Conservation (phyloP, 2,797 vertebrate species). For the Phataginus tricuspis region DNA sequence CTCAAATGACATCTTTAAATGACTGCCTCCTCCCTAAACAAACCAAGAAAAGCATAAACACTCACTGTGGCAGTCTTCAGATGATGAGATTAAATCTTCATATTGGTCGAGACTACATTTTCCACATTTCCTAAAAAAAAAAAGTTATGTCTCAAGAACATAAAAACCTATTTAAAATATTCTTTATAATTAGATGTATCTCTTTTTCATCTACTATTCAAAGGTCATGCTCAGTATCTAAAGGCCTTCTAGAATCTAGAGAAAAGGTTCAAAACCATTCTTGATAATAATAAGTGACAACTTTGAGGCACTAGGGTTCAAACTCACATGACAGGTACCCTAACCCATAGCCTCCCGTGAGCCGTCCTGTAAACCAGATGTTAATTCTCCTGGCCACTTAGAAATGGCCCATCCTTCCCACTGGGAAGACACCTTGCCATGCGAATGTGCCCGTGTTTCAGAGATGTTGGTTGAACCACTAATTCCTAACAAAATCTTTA, state of each 20-base stretch:
- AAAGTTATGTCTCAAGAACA: neutral
- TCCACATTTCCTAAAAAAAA: neutral
- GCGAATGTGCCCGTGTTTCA: neutral
- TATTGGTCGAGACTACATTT: neutral
- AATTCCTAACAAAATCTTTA: neutral
- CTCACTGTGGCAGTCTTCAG: neutral
- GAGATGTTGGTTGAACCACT: neutral
- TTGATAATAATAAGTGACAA: neutral
- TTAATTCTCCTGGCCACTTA: neutral
- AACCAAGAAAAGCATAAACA: neutral
- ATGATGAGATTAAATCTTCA: neutral
- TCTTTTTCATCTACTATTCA: neutral
- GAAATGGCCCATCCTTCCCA: neutral
- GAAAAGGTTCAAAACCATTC: neutral
- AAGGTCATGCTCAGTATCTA: neutral
- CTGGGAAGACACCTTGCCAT: neutral
- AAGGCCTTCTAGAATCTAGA: neutral
- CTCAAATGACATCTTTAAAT: neutral
- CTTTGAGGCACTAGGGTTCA: neutral
- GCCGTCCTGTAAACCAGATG: neutral
- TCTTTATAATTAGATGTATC: neutral
- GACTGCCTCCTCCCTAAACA: neutral
- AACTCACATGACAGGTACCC: neutral
- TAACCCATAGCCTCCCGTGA: neutral
- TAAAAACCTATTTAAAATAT: neutral